Base-by-base conservation (phyloP, 2,888 invertebrate species). In the Taphrorychus bicolor region DNA sequence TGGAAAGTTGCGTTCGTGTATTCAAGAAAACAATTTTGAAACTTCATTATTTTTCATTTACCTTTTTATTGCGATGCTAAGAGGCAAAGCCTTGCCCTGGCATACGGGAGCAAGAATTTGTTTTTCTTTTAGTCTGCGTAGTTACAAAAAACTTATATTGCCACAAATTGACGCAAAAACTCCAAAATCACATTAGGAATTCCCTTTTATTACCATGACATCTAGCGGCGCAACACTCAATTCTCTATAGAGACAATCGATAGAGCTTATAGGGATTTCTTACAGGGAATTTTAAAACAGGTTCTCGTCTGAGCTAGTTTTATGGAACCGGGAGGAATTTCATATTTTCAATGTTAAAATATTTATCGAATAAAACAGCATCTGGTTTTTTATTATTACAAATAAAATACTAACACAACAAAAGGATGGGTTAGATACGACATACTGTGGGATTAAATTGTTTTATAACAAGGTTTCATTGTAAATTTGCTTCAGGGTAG, bases 21-120 rank as follows among this genome's bases (percentile, higher is more conserved):
- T 59, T 32, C 22, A 51, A 48, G 59, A 59, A 59, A 59, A 49
- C 51, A 59, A 51, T 49, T 59, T 59, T 59, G 51, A 59, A 59
- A 59, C 59, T 59, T 59, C 59, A 59, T 59, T 59, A 59, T 59
- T 59, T 59, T 59, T 59, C 59, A 51, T 59, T 49, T 59, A 51
- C 59, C 51, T 32, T 32, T 32, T 32, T 9, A 9, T 3, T 32
- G 32, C 32, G 32, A 9, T 41, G 19, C 21, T 57, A 42, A 57
- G 57, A 24, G 17, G 59, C 49, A 17, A 59, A 59, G n/a, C n/a
- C 24, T 32, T 59, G 14, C 11, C 32, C 51, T 45, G 23, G 59
- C 17, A 16, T 45, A 21, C 7, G 17, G 18, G 19, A 42, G 40
- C 14, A 45, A 2, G 45, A 45, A 45, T 45, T 45, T 14, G 45